Evolutionary conservation across 2,797 vertebrate genomes (phyloP), one percentile per base, ranked within the genome.

Genomic region (Salarias fasciatus): DNA sequence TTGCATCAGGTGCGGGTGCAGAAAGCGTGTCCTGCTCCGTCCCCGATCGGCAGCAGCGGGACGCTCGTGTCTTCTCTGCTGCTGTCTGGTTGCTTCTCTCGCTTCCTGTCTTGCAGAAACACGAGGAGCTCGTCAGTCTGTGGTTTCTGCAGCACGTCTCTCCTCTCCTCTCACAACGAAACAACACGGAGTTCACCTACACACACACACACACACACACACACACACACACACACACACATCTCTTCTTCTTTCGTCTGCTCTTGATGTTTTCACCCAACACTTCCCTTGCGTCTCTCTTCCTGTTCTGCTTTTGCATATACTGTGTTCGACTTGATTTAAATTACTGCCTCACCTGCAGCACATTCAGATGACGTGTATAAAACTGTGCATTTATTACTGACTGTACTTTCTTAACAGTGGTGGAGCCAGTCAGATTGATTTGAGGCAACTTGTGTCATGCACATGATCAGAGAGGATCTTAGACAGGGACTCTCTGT

Each of bases 41-140:
- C n/a, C n/a, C n/a, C n/a, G n/a, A n/a, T n/a, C n/a, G n/a, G n/a
- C n/a, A n/a, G n/a, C n/a, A n/a, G n/a, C n/a, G n/a, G n/a, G n/a
- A n/a, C n/a, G n/a, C n/a, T n/a, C n/a, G 8, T 47, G 45, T 28
- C 48, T 12, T 31, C 9, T 5, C 52, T 42, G 6, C 41, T 63
- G 63, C 38, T 35, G 0, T 41, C 68, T 67, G 37, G 45, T 24
- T 30, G 15, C 53, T 44, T 62, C 52, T 75, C 63, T 86, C 59
- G 53, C 77, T 90, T 90, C 89, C 90, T 89, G 88, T 88, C 77
- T 86, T 79, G 59, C 79, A 76, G 65, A 79, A 75, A 76, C 36
- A 70, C 73, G 3, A 29, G 28, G 8, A 30, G 31, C 37, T 59
- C 46, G 51, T 73, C 44, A 55, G 53, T 31, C 40, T 84, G 80